Evolutionary conservation across 2,888 invertebrate genomes (phyloP), one percentile per base, ranked within the genome.

Genomic region (Odontocolon sp.): DNA sequence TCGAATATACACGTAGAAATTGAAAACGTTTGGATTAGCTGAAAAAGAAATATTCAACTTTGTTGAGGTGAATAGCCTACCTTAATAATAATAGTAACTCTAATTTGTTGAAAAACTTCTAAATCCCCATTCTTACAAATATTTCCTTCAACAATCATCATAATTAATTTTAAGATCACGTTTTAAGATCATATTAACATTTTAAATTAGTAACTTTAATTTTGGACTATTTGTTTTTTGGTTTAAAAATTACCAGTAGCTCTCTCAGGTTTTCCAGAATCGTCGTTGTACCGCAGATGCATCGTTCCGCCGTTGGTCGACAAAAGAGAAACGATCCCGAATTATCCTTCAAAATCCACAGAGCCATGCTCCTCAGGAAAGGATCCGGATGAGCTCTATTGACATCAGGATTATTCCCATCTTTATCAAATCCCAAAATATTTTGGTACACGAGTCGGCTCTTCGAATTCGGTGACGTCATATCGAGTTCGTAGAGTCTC

Each of bases 1-100:
- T 45, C 99, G 93, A 78, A 99, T 92, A 90, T 98, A 99, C 61
- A 99, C 97, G 90, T 99, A 99, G 91, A 99, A 99, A 92, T 99
- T 99, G 91, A 99, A 99, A 64, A 99, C 98, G 90, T 97, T 97
- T 1, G 98, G 98, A 92, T 96, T 95, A 0, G 97, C 96, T 61
- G 23, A 4, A 66, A 47, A n/a, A n/a, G n/a, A n/a, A n/a, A n/a
- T n/a, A n/a, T n/a, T n/a, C n/a, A n/a, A n/a, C n/a, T n/a, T n/a
- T n/a, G n/a, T n/a, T n/a, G n/a, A n/a, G n/a, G n/a, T n/a, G n/a
- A n/a, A n/a, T n/a, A n/a, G n/a, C n/a, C n/a, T n/a, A n/a, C n/a
- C n/a, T n/a, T n/a, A n/a, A n/a, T n/a, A n/a, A n/a, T n/a, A n/a
- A n/a, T n/a, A n/a, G n/a, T n/a, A n/a, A n/a, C n/a, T n/a, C n/a